phyloP scores from a whole-genome alignment of 2,888 invertebrate genomes.

The Drosophila atripex region DNA sequence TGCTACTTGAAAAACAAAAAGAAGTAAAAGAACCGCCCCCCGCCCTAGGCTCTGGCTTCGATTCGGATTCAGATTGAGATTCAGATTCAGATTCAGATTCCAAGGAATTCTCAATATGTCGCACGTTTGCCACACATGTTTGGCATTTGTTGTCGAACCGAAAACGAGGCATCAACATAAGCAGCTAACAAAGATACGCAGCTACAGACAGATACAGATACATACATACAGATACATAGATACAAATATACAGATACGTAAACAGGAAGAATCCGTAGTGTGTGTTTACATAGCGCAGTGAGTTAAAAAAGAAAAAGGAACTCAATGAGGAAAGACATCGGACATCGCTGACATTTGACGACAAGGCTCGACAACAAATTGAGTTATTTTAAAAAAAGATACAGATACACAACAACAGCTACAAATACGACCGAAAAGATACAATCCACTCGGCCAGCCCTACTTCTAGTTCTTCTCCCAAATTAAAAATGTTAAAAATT shows the following conservation, averaged over 20 bases:
- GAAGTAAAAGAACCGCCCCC: not conserved
- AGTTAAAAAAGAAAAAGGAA: conserved; percentile 6
- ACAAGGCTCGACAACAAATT: conserved; percentile 39
- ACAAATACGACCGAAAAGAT: conserved; percentile 6
- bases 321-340: conserved; percentile 2
- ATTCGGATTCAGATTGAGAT: conserved; percentile 14
- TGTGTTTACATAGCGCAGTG: conserved; percentile 30
- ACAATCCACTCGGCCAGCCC: no score
- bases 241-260: conserved; percentile 17
- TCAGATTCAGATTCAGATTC: conserved; percentile 20
- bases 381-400: conserved; percentile 29
- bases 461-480: no score
- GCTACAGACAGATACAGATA: conserved; percentile 3
- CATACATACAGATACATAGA: conserved; percentile 9
- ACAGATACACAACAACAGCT: not conserved
- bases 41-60: not conserved
- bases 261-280: conserved; percentile 40
- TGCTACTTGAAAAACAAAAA: no score
- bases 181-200: conserved; percentile 3
- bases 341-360: conserved; percentile 27
- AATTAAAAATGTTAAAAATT: no score
- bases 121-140: conserved; percentile 67
- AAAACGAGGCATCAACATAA: no score
- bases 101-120: conserved; percentile 44
- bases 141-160: conserved; percentile 57